Evolutionary conservation across 2,797 vertebrate genomes (phyloP), one percentile per base, ranked within the genome.

Genomic region (Eulemur mongoz): DNA sequence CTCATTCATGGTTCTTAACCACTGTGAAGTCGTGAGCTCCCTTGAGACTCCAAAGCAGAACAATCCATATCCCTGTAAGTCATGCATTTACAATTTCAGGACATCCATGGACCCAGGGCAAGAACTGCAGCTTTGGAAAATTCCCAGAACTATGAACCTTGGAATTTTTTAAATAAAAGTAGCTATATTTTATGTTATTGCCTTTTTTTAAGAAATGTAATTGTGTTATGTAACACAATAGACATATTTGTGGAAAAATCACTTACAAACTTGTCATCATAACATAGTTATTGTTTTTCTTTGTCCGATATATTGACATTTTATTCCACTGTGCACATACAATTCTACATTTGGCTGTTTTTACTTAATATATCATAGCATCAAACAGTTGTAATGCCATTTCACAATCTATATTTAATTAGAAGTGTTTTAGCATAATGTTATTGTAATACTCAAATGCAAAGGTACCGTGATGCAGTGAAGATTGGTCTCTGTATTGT

Each of bases 321-420:
- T 89, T 54, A 69, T 78, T 85, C 59, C 23, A 27, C 52, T 57
- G 4, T 48, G 43, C 61, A 63, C 54, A 7, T 40, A 20, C 27
- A 67, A 4, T 48, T 76, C 40, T 23, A 32, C 72, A 57, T 78
- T 80, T 79, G 40, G 12, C 45, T 72, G 63, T 38, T 80, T 96
- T 80, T n/a, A 83, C 83, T 73, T 70, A 89, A 63, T 63, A 89
- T 50, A 83, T 81, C 57, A 10, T 23, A 72, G 52, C 86, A 35
- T 88, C 54, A 27, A 78, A 85, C n/a, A 30, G 22, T 70, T 45
- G 17, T 78, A 59, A 59, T 57, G 84, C 32, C 27, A 10, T 72
- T 45, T 92, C 52, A 72, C 80, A 27, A 65, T 79, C 87, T 57
- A 32, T 70, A 65, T 76, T 86, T 96, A 94, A 94, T 40, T 73